phyloP scores from a whole-genome alignment of 2,888 invertebrate species.

The Tinea pellionella region DNA sequence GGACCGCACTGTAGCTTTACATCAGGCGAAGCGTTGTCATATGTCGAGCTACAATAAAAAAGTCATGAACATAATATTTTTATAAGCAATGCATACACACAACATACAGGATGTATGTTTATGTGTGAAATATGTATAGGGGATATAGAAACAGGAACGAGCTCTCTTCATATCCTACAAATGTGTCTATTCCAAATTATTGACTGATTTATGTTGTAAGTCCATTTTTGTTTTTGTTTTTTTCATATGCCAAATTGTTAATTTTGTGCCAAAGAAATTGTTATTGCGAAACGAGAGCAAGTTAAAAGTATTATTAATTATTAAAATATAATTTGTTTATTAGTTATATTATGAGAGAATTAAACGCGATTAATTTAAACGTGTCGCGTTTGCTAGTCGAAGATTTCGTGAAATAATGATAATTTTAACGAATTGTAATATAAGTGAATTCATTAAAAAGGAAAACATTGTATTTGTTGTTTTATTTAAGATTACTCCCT shows the following conservation, averaged over 20 bases:
- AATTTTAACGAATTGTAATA: constrained; percentile 34
- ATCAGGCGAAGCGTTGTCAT: too few species aligned
- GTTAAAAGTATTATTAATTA: too few species aligned
- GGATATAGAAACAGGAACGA: too few species aligned
- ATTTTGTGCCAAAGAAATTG: not conserved
- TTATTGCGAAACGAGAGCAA: too few species aligned
- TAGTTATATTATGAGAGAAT: not conserved
- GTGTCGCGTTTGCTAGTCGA: constrained; percentile 9
- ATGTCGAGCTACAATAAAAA: too few species aligned
- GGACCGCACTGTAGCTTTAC: too few species aligned
- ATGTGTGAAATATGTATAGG: too few species aligned
- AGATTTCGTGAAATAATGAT: not conserved
- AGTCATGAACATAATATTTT: too few species aligned
- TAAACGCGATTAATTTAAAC: not conserved
- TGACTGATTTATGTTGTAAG: constrained; percentile 3
- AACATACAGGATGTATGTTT: not conserved
- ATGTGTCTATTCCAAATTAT: not conserved
- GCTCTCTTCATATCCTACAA: too few species aligned
- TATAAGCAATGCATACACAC: too few species aligned
- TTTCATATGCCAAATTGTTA: not conserved
- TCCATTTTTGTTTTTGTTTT: not conserved
- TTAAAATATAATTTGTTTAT: too few species aligned
- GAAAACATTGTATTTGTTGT: not conserved
- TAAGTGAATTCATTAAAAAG: constrained; percentile 61
- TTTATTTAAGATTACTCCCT: not conserved